Evolutionary conservation across 2,888 invertebrate genomes (phyloP), one percentile per base, ranked within the genome.

Genomic region (Isoperla grammatica): DNA sequence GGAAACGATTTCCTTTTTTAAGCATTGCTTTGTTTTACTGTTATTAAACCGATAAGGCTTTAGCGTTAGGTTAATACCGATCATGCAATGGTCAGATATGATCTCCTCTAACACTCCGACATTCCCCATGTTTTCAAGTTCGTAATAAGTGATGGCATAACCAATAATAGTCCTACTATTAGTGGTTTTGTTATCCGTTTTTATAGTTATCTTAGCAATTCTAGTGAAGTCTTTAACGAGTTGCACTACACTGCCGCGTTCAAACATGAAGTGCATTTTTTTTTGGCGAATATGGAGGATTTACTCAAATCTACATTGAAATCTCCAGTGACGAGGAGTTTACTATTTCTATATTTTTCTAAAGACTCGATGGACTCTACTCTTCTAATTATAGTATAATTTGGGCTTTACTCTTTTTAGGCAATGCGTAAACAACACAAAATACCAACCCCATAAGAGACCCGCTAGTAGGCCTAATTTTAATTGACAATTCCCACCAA

Each of bases 261-360:
- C 48, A 4, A 48, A 29, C 4, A n/a, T 48, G 22, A 23, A 22
- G 5, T 8, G 4, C 11, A 48, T n/a, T n/a, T 29, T 48, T 48
- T 48, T 5, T 48, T 48, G n/a, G 48, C 5, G n/a, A 23, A 48
- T 12, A 48, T 4, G 12, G 4, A 2, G 2, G 22, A 23, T 48
- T 48, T 48, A 15, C 48, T 48, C 6, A 22, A 6, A 48, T 48
- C 48, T 8, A 48, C 29, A 48, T 48, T 23, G 23, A 48, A 48
- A 12, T 48, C 48, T 6, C 48, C 48, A 9, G 4, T 23, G 22
- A 48, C 6, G n/a, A 48, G 3, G 6, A 48, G 22, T 22, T 48
- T 23, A 22, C 15, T 23, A 23, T 48, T 48, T 4, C 29, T 48
- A 4, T 2, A 2, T 23, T 12, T 13, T 13, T 48, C 23, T 15